Evolutionary conservation across 2,888 invertebrate genomes (phyloP).

Genomic region (Rotaria sp.): DNA sequence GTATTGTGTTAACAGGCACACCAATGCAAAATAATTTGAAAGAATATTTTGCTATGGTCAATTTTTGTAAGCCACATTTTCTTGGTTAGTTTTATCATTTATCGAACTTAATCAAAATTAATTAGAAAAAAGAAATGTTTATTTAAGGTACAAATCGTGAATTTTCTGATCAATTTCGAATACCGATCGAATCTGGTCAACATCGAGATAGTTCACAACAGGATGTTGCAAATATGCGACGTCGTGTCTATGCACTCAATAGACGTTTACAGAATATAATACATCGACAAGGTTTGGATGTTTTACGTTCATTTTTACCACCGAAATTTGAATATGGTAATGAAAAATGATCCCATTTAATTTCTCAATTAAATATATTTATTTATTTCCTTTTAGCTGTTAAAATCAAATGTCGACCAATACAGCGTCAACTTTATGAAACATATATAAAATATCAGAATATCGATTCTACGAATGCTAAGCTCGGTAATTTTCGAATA

Average conservation of each 20-base stretch:
- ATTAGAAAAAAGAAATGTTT: neutral
- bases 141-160: constrained; percentile 78
- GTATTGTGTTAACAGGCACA: constrained; percentile 90
- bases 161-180: constrained; percentile 85
- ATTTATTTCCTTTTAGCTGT: neutral
- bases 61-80: constrained; percentile 90
- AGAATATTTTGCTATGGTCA: constrained; percentile 83
- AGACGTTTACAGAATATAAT: constrained; percentile 87
- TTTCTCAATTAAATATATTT: neutral
- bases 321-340: constrained; percentile 83
- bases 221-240: constrained; percentile 82
- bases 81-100: constrained; percentile 54
- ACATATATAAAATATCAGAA: neutral
- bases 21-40: constrained; percentile 84
- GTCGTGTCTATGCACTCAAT: constrained; percentile 83
- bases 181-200: constrained; percentile 91
- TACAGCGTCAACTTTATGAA: neutral
- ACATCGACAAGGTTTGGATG: constrained; percentile 78
- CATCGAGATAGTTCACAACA: constrained; percentile 81
- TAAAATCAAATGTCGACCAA: neutral
- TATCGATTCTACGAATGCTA: neutral
- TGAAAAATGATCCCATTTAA: neutral
- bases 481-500: neutral
- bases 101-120: neutral
- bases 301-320: constrained; percentile 83